Conservation (phyloP, 1,140 invertebrate species). For the Dendroctonus valens region DNA sequence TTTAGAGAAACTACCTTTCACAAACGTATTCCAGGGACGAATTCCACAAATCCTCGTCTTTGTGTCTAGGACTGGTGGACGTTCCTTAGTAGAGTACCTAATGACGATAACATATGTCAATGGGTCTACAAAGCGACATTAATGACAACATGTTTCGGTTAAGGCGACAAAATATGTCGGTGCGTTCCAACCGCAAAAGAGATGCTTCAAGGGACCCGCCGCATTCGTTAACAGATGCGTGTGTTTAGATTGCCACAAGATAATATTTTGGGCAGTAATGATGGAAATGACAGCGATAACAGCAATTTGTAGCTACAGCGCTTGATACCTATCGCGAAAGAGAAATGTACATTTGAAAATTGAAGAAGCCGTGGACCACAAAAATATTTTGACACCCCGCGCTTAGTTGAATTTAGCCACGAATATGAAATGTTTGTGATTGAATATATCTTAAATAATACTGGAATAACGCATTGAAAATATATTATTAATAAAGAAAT, state of each 20-base stretch:
- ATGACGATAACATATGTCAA: constrained; percentile 13
- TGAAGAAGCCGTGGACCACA: no score
- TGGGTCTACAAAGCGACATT: constrained; percentile 18
- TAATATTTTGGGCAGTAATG: constrained; percentile 5
- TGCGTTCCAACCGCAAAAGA: constrained; percentile 11
- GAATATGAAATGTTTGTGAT: no score
- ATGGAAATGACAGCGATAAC: constrained; percentile 2
- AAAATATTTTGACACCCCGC: no score
- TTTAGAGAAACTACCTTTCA: no score
- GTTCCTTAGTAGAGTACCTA: background rate
- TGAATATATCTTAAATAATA: no score
- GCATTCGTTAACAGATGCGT: constrained; percentile 12
- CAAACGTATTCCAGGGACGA: no score
- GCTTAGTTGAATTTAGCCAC: no score
- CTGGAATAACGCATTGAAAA: no score
- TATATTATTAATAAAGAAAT: no score
- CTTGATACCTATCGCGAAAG: no score
- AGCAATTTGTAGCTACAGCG: no score
- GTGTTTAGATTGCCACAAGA: constrained; percentile 13
- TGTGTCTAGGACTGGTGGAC: background rate
- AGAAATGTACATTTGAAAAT: no score
- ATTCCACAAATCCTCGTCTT: background rate
- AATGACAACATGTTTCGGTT: constrained; percentile 21
- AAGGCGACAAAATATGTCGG: constrained; percentile 19
- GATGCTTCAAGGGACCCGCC: constrained; percentile 1